Base-by-base conservation (phyloP, 2,113 vertebrate species). In the Conger conger region DNA sequence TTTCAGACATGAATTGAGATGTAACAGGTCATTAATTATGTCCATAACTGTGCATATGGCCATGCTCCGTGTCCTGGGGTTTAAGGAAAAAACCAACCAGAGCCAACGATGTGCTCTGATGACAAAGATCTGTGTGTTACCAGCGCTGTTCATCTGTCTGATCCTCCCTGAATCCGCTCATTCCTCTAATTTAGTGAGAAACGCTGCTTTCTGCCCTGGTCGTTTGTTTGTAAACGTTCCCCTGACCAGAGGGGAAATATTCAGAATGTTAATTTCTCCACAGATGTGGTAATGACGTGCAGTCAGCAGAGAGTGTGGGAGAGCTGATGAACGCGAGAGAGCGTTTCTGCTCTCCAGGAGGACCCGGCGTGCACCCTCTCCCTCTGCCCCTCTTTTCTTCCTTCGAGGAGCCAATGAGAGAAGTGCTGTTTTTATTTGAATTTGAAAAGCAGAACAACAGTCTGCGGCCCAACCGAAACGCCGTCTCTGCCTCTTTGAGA, bases 401-500 rank as follows among this genome's bases (percentile, higher is more conserved):
- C 38, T 35, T n/a, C 76, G 16, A 38, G 45, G 20, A 17, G 36
- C 36, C 23, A 50, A 79, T 30, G 36, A 45, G 40, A 20, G 57
- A 57, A 33, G 33, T 76, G 6, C 42, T 76, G 80, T 53, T 78
- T 11, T 35, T 81, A 76, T 86, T 77, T 82, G 45, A 77, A 78
- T 82, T 82, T 86, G 68, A 54, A 82, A 53, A 78, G 73, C 60
- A 37, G 35, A 85, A 37, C 42, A 73, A 50, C 54, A 30, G 27
- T 3, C 79, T 80, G 37, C 68, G 17, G 79, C 57, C 37, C 78
- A 76, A 40, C 37, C 27, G 79, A 53, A 45, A 35, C 17, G 37
- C 7, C 9, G 38, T 36, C 38, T 11, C 6, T 38, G 30, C 40
- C 68, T 60, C 81, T 82, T 82, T 82, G 35, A 37, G 68, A 73